Evolutionary conservation across 2,888 invertebrate species (phyloP).

Genomic region (Eristalis arbustorum): DNA sequence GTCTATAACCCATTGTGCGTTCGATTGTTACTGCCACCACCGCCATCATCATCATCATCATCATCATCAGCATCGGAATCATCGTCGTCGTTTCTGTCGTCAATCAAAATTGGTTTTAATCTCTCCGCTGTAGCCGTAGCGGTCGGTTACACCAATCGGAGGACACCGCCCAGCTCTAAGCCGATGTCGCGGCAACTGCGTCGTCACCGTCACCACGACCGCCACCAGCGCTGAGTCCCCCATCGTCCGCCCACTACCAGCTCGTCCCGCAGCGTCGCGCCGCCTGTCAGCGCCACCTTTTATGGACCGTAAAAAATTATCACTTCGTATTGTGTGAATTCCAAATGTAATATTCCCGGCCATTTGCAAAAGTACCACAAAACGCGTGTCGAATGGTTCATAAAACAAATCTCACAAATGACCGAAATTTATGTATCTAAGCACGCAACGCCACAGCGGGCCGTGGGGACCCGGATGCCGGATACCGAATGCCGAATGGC

Average conservation of each 20-base stretch:
- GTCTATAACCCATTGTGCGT: slow-evolving; percentile 26
- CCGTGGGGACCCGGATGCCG: neutral
- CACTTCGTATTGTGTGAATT: slow-evolving; percentile 47
- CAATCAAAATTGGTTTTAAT: slow-evolving; percentile 57
- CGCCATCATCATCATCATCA: slow-evolving; percentile 15
- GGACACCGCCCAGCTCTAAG: slow-evolving; percentile 20
- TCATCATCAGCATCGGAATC: slow-evolving; percentile 28
- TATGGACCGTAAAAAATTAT: slow-evolving; percentile 63
- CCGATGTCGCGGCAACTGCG: slow-evolving; percentile 8
- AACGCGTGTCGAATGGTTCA: slow-evolving; percentile 69
- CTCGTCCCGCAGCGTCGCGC: neutral
- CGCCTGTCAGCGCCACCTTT: slow-evolving; percentile 54
- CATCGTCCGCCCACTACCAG: neutral
- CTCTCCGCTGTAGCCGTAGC: neutral
- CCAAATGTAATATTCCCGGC: slow-evolving; percentile 48
- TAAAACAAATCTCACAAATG: slow-evolving; percentile 68
- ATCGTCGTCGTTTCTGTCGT: slow-evolving; percentile 41
- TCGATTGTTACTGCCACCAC: neutral
- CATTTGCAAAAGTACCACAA: slow-evolving; percentile 65
- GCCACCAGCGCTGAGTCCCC: neutral
- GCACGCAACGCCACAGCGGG: slow-evolving; percentile 53
- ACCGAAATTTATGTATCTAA: slow-evolving; percentile 60
- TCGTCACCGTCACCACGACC: neutral
- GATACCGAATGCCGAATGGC: neutral
- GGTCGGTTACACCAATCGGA: slow-evolving; percentile 30